These are phyloP conservation scores for Venturia canescens DNA, from an alignment of 1,140 invertebrate genomes.

Conservation along the genomic window DNA sequence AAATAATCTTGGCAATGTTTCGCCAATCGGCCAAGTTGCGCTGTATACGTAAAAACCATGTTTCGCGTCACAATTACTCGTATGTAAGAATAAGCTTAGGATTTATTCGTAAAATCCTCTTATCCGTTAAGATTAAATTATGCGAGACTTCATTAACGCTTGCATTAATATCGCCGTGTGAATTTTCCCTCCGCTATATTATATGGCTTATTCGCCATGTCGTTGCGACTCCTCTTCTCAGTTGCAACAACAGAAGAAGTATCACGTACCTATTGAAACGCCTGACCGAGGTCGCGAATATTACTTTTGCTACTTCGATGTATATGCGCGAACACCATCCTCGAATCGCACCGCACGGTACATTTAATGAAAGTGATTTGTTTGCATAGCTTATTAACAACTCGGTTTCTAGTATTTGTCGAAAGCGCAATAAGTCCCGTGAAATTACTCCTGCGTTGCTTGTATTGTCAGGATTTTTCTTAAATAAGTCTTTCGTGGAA, in stretches of 20 bases:
- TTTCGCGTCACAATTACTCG: neutral
- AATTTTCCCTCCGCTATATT: neutral
- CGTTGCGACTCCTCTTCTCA: neutral
- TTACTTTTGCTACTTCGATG: neutral
- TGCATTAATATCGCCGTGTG: neutral
- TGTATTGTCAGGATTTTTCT: neutral
- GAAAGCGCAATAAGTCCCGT: slow-evolving; percentile 6
- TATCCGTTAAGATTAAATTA: slow-evolving; percentile 7
- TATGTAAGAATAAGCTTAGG: neutral
- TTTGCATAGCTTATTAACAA: slow-evolving; percentile 4
- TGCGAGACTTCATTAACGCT: neutral
- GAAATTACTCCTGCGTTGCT: neutral
- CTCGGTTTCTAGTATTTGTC: slow-evolving; percentile 1
- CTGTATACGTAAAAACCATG: too few species aligned
- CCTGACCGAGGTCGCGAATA: neutral
- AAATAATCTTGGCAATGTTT: too few species aligned
- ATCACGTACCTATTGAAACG: neutral
- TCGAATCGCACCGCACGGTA: neutral
- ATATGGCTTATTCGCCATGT: neutral
- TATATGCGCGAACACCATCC: neutral
- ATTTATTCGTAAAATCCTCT: neutral
- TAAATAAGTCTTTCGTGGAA: too few species aligned
- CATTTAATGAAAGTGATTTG: slow-evolving; percentile 12
- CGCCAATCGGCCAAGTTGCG: too few species aligned
- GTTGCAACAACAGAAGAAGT: neutral